Conservation (phyloP, 1,140 invertebrate genomes). For the Coptotermes formosanus region DNA sequence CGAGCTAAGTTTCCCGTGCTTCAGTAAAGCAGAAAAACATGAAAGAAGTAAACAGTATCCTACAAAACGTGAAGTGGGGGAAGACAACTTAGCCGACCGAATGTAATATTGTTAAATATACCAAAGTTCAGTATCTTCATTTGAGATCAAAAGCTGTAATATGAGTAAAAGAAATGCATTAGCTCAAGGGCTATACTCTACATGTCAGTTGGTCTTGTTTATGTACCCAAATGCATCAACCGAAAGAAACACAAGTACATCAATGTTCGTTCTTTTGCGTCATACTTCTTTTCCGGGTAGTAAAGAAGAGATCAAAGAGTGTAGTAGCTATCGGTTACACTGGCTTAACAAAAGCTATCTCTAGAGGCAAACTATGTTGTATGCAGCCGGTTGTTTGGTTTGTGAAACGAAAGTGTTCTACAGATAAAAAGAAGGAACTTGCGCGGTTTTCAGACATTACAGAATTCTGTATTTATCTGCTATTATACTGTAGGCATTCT, state of each 20-base stretch:
- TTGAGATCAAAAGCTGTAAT: background rate
- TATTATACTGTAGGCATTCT: background rate
- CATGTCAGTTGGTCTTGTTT: background rate
- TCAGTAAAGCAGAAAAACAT: background rate
- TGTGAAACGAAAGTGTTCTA: background rate
- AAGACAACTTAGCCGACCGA: background rate
- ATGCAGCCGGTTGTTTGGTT: background rate
- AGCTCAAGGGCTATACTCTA: background rate
- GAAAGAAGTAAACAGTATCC: background rate
- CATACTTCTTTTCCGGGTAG: background rate
- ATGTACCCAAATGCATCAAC: background rate
- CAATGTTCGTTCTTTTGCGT: background rate
- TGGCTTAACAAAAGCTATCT: slow-evolving; percentile 9
- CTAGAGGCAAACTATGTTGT: background rate
- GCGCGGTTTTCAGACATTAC: background rate
- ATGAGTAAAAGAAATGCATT: background rate
- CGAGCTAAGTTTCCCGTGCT: background rate
- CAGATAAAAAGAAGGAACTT: background rate
- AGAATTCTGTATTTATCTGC: background rate
- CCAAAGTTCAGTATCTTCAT: slow-evolving; percentile 10
- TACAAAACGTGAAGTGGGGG: background rate
- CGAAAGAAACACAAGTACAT: background rate
- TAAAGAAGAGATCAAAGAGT: slow-evolving; percentile 4
- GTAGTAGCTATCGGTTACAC: background rate
- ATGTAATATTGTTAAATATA: slow-evolving; percentile 12